Base-by-base conservation (phyloP, 2,797 vertebrate species). In the Bradypus variegatus region DNA sequence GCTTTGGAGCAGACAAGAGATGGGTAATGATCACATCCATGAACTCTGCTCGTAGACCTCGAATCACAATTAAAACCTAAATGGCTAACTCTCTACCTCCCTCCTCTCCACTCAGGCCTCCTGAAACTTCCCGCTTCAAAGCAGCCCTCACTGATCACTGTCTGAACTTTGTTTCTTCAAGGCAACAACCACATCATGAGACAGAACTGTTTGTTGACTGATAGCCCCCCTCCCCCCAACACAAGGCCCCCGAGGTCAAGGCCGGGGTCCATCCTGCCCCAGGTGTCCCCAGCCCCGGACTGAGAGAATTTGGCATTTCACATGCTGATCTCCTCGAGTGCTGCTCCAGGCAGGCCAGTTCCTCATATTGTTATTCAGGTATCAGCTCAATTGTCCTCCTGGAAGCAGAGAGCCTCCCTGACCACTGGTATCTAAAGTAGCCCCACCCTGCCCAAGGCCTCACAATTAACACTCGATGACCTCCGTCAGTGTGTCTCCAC, bases 361-460 rank as follows among this genome's bases (percentile, higher is more conserved):
- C 67, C 38, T 86, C 75, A 82, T 86, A 95, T 95, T 96, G 96
- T 96, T 95, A 96, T 95, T 95, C 95, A 95, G 83, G 62, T 65
- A 55, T 48, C 14, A 19, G 62, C 62, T 89, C 89, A 72, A 95
- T 92, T 93, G 90, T 95, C 94, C 93, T 94, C 75, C 9, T 0
- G n/a, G n/a, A 62, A 88, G 69, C 45, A 18, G 48, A 89, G 72
- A 91, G 33, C 92, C 79, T 81, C 77, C 91, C 92, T 91, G 93
- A 76, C 93, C 92, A 91, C 65, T 3, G 11, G 60, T 91, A 94
- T 96, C 94, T 95, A 88, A 93, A 88, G 93, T 53, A 87, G 88
- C 94, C 79, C 91, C 96, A 90, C 96, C 94, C 95, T 92, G 75
- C 85, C 8, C 5, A 73, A 81, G 83, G 88, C 87, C 85, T 92